Base-by-base conservation (phyloP, 2,113 vertebrate genomes). In the Xenus cinereus region DNA sequence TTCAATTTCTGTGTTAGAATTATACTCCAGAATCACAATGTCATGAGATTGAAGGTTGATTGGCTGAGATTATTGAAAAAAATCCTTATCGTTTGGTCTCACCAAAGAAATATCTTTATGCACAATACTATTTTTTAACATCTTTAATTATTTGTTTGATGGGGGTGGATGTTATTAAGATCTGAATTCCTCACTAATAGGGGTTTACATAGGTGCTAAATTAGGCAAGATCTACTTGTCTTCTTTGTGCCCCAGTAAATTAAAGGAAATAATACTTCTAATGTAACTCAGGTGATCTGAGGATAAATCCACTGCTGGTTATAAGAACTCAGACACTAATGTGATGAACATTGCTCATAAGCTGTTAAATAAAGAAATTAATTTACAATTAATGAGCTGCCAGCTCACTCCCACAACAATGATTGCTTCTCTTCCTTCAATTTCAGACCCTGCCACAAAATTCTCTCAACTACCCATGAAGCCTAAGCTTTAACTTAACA, bases 331-430 rank as follows among this genome's bases (percentile, higher is more conserved):
- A 89, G 89, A 43, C 12, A 41, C 28, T 91, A 87, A 91, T 78
- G 63, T 30, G 77, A 95, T 75, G 56, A 87, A 84, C 48, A 76
- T 39, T 56, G 48, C 48, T 92, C 39, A 81, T 71, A 89, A 87
- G 69, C 27, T 90, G 69, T 37, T 89, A 89, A 91, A 89, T 84
- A 87, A 64, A 74, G 23, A 74, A 87, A 94, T 92, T 79, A 89
- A 79, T 89, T 89, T 67, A 69, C 30, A 76, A 43, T 51, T 84
- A 91, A 90, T 93, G 39, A 89, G 48, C 72, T 91, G 24, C n/a
- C 45, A 72, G 9, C 48, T 89, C 17, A 60, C 33, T 93, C 67
- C 33, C 41, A 60, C 57, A 90, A 50, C 14, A 84, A 26, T 9
- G 54, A 73, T 35, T 79, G 16, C 16, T 64, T 75, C 19, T 72